Evolutionary conservation across 2,797 vertebrate species (phyloP), one percentile per base, ranked within the genome.

Genomic region (Oreortyx pictus): DNA sequence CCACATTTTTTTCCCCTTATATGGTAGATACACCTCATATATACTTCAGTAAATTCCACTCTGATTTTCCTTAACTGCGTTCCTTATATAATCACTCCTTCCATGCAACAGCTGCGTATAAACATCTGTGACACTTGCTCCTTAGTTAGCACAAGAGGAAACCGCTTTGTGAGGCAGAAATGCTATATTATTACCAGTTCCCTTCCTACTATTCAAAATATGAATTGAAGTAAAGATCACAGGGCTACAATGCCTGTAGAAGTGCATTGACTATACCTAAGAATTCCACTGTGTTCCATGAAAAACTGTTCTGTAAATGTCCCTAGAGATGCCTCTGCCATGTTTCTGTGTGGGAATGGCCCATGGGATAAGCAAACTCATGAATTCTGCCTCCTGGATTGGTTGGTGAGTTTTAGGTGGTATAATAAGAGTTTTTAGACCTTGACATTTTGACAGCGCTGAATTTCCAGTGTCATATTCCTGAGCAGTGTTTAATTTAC

Each of bases 391-490:
- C 9, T 77, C 33, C 18, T 46, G 39, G 15, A 35, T 16, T 0
- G 0, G 6, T 47, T n/a, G 43, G 23, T 68, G 60, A 72, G 7
- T 25, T 25, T 14, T 56, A 35, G 7, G 15, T 67, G 31, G 24
- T 16, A 66, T 11, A 59, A 43, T 7, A 74, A 10, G 35, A 57
- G 18, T 39, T 24, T 19, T 54, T 15, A 44, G 14, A 18, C 16
- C 8, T 29, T 43, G 23, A 7, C 2, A 1, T 1, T 52, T 41
- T 47, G 23, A 6, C 2, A 1, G 0, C 47, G 49, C 15, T 16
- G 23, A 57, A 68, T 19, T 37, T 60, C 23, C 24, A 62, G 37
- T 60, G 35, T 23, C 20, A 54, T 68, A 64, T 44, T 82, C 4
- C 49, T 49, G 19, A 47, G 2, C 13, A 17, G 16, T 52, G 37